Conservation (phyloP, 2,797 vertebrate species). For the Ispidina picta region DNA sequence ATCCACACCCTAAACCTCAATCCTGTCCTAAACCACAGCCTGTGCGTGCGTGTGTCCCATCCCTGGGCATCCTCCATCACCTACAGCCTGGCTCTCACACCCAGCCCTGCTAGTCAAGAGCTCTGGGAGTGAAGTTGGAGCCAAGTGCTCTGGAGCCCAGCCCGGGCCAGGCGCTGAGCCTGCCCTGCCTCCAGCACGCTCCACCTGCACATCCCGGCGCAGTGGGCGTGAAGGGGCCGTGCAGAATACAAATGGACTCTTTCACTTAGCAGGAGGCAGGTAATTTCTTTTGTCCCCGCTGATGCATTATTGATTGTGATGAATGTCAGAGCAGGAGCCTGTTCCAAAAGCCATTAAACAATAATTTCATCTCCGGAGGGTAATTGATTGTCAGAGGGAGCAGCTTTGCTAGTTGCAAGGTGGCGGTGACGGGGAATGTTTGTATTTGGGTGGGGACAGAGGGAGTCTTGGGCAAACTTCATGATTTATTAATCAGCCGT, state of each 20-base stretch:
- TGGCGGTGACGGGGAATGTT: conserved; percentile 71
- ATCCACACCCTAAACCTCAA: fast-evolving
- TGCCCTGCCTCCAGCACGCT: not conserved
- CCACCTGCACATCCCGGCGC: conserved; percentile 64
- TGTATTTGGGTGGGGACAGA: conserved; percentile 69
- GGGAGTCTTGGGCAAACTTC: conserved; percentile 63
- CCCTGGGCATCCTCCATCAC: fast-evolving
- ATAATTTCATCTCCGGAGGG: conserved; percentile 84
- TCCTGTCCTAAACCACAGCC: not conserved
- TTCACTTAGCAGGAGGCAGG: conserved; percentile 81
- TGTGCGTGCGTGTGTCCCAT: not conserved
- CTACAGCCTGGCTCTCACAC: fast-evolving
- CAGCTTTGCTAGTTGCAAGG: conserved; percentile 69
- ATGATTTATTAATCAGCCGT: conserved; percentile 77
- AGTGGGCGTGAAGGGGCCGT: conserved; percentile 61
- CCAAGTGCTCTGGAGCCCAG: not conserved
- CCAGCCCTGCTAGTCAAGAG: not conserved
- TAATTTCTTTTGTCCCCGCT: conserved; percentile 84
- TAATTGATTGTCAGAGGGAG: conserved; percentile 83
- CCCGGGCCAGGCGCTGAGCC: not conserved
- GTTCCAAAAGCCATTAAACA: conserved; percentile 85
- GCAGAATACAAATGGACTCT: conserved; percentile 78
- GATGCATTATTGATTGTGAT: conserved; percentile 86
- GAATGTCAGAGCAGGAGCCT: conserved; percentile 81
- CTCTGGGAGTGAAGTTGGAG: fast-evolving